A percentile compares a stretch with the other conserved stretches of the same genome.
phyloP scores from a whole-genome alignment of 2,888 invertebrate species.

The Pycnomerus fuliginosus region DNA sequence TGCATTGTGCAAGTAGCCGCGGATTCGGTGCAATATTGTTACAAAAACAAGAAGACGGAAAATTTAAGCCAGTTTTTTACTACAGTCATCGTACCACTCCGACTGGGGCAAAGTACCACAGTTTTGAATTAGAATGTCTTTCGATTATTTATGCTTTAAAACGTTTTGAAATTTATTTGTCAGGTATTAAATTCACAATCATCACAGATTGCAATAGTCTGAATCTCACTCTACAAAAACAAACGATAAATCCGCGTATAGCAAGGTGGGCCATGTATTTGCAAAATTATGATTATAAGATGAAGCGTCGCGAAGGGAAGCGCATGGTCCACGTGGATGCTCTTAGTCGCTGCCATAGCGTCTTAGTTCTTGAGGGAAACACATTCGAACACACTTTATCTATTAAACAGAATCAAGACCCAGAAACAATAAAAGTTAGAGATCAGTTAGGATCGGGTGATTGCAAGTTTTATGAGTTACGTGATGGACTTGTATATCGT shows the following conservation, averaged over 20 bases:
- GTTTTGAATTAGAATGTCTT: conserved; percentile 38
- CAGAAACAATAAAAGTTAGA: conserved; percentile 17
- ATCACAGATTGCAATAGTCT: conserved; percentile 25
- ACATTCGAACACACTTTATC: conserved; percentile 24
- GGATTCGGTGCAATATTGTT: conserved; percentile 35
- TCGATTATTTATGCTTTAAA: conserved; percentile 33
- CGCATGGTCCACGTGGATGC: conserved; percentile 24
- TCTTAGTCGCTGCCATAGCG: conserved; percentile 13
- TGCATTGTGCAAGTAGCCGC: conserved; percentile 34
- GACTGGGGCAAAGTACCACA: conserved; percentile 33
- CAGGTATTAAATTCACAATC: conserved; percentile 23
- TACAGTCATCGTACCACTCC: conserved; percentile 35
- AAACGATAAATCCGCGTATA: conserved; percentile 19
- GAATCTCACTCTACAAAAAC: conserved; percentile 15
- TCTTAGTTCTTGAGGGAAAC: conserved; percentile 25
- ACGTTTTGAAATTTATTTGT: conserved; percentile 28
- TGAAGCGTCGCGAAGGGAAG: conserved; percentile 23
- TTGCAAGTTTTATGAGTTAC: conserved; percentile 16
- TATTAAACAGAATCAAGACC: conserved; percentile 20
- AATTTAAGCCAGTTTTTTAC: conserved; percentile 37
- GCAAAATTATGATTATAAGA: conserved; percentile 19
- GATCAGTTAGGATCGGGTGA: conserved; percentile 20
- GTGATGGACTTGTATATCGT: conserved; percentile 25
- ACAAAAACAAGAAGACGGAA: conserved; percentile 22
- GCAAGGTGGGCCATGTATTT: conserved; percentile 16